Conservation (phyloP, 1,140 invertebrate species). For the Lasioglossum albipes region DNA sequence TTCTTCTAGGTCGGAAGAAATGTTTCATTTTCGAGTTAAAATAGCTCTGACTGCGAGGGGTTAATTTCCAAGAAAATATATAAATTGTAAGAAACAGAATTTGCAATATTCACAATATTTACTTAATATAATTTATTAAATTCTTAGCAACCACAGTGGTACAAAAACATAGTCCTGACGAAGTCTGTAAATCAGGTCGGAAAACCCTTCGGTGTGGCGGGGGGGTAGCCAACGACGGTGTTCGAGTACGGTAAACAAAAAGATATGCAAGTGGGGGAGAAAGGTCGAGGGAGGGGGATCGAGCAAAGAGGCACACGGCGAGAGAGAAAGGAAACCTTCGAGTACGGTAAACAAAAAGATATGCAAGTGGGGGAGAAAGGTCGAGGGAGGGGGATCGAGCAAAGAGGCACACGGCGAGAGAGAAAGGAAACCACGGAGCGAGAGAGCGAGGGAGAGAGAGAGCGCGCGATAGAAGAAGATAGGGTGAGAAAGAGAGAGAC, state of each 20-base stretch:
- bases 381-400: too few species aligned
- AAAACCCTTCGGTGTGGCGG: background rate
- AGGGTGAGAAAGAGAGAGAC: background rate
- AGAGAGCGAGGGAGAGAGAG: background rate
- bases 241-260: constrained; percentile 8
- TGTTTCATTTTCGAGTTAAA: too few species aligned
- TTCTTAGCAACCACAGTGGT: too few species aligned
- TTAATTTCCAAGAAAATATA: too few species aligned
- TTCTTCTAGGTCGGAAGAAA: too few species aligned
- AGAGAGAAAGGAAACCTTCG: background rate
- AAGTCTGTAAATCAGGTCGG: background rate
- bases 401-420: background rate
- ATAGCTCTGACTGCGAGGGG: too few species aligned
- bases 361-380: background rate
- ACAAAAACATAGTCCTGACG: background rate
- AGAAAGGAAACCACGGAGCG: background rate
- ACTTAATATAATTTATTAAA: too few species aligned
- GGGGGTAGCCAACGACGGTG: background rate
- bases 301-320: too few species aligned
- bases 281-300: too few species aligned
- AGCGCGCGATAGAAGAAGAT: constrained; percentile 6
- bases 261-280: background rate
- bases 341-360: constrained; percentile 16
- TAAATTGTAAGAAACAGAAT: too few species aligned
- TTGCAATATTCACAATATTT: too few species aligned